Percentiles rank a stretch among this genome's conserved stretches.
Conservation (phyloP, 2,113 vertebrate genomes). For the Odontophorus gujanensis region DNA sequence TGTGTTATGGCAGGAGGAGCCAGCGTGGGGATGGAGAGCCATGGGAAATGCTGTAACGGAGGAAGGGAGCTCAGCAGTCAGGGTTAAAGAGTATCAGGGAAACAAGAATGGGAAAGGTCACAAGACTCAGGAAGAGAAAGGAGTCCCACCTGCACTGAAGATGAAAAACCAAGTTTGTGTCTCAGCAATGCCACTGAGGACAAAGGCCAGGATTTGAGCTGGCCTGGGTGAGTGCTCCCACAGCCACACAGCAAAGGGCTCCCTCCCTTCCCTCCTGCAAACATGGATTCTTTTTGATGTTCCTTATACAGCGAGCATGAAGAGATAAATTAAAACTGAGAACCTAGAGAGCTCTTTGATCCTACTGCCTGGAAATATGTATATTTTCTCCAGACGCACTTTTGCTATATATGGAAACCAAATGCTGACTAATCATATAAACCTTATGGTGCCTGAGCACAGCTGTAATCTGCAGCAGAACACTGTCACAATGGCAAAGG, state of each 20-base stretch:
- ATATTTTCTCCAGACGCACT: conserved; percentile 73
- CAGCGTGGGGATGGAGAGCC: neutral
- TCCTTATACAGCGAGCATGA: conserved; percentile 21
- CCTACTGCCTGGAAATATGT: conserved; percentile 66
- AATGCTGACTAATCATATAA: conserved; percentile 74
- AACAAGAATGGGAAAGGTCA: neutral
- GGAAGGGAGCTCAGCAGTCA: neutral
- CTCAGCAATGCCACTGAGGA: neutral
- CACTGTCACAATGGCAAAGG: conserved; percentile 12
- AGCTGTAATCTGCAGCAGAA: conserved; percentile 65
- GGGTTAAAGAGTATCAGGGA: accelerated
- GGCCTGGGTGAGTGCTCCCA: neutral
- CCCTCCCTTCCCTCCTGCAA: conserved; percentile 35
- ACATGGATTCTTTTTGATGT: conserved; percentile 54
- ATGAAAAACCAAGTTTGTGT: neutral
- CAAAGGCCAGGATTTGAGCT: neutral
- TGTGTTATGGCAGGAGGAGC: accelerated
- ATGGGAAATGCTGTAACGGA: neutral
- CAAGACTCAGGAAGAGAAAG: neutral
- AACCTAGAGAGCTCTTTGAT: conserved; percentile 66
- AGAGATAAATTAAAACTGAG: conserved; percentile 71
- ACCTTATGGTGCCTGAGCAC: conserved; percentile 65
- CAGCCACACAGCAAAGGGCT: conserved; percentile 10
- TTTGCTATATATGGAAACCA: conserved; percentile 74
- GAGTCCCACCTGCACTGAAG: neutral